Conservation (phyloP, 92 coral and sea anemone genomes). For the Epizoanthus rinbou region DNA sequence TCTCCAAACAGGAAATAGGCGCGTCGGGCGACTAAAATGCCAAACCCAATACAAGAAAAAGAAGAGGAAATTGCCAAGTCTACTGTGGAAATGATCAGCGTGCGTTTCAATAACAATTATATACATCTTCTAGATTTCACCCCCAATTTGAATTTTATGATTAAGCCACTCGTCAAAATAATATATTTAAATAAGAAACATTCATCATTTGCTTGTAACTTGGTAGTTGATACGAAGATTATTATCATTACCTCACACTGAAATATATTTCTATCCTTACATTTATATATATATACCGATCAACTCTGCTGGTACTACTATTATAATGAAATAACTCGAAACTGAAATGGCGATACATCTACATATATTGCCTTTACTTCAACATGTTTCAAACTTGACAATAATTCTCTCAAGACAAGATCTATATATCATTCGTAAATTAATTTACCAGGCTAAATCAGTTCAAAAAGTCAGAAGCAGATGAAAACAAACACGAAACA, state of each 20-base stretch:
- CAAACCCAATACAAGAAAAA: conserved; percentile 21
- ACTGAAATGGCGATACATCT: neutral
- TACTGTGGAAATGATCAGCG: neutral
- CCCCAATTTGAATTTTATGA: neutral
- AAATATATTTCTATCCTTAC: too few species aligned
- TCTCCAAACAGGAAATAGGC: conserved; percentile 42
- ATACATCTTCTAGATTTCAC: neutral
- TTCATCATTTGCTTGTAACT: neutral
- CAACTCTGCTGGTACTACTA: too few species aligned
- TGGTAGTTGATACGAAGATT: neutral
- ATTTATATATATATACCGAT: too few species aligned
- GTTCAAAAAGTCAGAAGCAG: neutral
- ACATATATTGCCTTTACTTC: neutral
- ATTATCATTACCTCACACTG: too few species aligned
- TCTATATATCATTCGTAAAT: conserved; percentile 1
- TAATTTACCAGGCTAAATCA: neutral
- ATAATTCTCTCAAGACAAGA: neutral
- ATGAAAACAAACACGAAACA: neutral
- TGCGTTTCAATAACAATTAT: neutral
- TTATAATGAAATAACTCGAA: too few species aligned
- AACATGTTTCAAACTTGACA: neutral
- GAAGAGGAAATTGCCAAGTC: conserved; percentile 12
- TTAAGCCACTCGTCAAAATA: neutral
- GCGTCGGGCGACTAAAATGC: conserved; percentile 32
- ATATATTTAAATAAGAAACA: neutral